A percentile compares a stretch with the other conserved stretches of the same genome.
These are phyloP conservation scores for Camelus dromedarius DNA, from an alignment of 2,113 vertebrate genomes.

Conservation along the genomic window DNA sequence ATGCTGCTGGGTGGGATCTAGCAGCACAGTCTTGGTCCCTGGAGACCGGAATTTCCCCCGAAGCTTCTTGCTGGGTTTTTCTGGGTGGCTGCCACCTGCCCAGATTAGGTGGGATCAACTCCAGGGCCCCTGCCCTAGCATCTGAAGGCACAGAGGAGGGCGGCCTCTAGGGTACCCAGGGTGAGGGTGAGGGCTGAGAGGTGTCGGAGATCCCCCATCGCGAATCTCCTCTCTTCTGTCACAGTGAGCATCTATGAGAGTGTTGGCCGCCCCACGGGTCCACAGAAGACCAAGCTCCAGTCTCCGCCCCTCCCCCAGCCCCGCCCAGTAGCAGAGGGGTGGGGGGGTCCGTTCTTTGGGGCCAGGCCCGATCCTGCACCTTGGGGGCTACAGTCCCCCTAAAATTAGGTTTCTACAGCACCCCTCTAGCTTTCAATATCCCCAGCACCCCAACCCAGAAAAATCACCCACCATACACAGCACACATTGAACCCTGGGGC, in stretches of 20 bases:
- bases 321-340: not conserved
- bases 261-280: accelerated
- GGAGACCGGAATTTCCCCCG: not conserved
- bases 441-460: not conserved
- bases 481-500: not conserved
- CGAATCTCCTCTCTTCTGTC: not conserved
- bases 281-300: not conserved
- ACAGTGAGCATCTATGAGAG: constrained; percentile 80
- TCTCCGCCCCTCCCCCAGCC: not conserved
- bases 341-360: not conserved
- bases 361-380: constrained; percentile 58
- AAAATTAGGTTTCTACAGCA: not conserved
- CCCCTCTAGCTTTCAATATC: not conserved
- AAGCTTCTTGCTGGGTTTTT: not conserved
- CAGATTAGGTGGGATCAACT: not conserved
- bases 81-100: not conserved
- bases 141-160: not conserved
- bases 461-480: not conserved
- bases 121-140: too few relatives aligned
- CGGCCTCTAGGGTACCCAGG: not conserved
- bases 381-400: constrained; percentile 68
- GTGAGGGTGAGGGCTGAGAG: not conserved
- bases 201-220: not conserved
- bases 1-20: too few relatives aligned
- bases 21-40: not conserved